Conservation (phyloP, 2,888 invertebrate genomes). For the Acleris emargana region DNA sequence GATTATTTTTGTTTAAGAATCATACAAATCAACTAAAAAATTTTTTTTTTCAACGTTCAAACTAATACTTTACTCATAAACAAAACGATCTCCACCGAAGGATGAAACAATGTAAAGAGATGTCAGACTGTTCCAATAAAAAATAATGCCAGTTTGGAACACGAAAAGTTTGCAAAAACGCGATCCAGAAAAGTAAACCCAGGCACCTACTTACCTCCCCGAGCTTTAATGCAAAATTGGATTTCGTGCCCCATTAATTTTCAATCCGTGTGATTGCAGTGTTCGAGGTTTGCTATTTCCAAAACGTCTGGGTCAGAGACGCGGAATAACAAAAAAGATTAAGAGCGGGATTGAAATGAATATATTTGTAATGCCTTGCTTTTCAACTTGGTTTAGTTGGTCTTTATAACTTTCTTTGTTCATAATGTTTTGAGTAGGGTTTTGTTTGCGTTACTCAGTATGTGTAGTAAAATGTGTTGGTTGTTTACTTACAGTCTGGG, state of each 20-base stretch:
- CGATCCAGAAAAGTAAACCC: constrained; percentile 37
- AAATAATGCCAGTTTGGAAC: constrained; percentile 33
- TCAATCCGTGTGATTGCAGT: constrained; percentile 83
- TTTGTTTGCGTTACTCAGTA: background rate
- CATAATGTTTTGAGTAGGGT: background rate
- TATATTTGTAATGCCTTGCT: constrained; percentile 59
- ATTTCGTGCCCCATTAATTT: constrained; percentile 82
- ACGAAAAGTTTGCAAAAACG: constrained; percentile 36
- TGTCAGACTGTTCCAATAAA: constrained; percentile 35
- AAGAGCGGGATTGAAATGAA: constrained; percentile 69
- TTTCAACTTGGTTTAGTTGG: constrained; percentile 31
- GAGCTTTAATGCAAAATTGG: constrained; percentile 73
- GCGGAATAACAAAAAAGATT: constrained; percentile 73
- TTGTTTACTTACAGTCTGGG: too few species aligned
- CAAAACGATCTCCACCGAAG: constrained; percentile 6
- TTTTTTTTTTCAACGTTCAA: background rate
- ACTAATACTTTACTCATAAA: constrained; percentile 8
- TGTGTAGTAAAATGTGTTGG: too few species aligned
- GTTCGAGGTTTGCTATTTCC: constrained; percentile 78
- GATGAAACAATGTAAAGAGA: constrained; percentile 33
- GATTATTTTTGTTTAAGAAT: too few species aligned
- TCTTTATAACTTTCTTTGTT: constrained; percentile 13
- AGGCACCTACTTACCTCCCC: constrained; percentile 37
- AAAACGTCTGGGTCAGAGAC: constrained; percentile 69
- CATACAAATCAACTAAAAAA: background rate